Percentiles rank a stretch among this genome's conserved stretches.
These are phyloP conservation scores for Microtus oregoni DNA, from an alignment of 2,113 vertebrate genomes.

Conservation along the genomic window DNA sequence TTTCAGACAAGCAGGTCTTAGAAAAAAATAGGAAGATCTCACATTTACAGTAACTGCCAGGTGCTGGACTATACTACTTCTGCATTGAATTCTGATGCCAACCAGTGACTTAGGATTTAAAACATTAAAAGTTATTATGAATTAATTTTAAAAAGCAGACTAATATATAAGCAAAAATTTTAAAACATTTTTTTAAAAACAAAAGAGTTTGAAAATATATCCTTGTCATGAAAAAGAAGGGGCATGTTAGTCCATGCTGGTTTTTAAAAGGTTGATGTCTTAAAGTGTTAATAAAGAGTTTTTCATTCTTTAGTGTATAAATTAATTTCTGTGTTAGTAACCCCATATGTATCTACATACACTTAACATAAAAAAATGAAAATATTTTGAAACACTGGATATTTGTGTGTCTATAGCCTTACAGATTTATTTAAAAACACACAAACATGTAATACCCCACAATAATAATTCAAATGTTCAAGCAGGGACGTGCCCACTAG, in stretches of 20 bases:
- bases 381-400: not conserved
- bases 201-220: not conserved
- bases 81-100: slow-evolving; percentile 16
- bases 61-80: not conserved
- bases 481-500: not conserved
- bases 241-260: not conserved
- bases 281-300: not conserved
- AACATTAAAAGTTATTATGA: not conserved
- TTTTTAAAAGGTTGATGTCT: slow-evolving; percentile 3
- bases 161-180: not conserved
- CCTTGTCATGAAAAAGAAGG: not conserved
- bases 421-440: not conserved
- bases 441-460: not conserved
- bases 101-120: not conserved
- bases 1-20: not conserved
- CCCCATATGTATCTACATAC: not conserved
- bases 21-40: slow-evolving; percentile 18
- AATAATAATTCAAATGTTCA: not conserved
- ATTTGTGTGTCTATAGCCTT: not conserved
- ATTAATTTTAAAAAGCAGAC: no score
- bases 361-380: not conserved
- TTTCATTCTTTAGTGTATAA: not conserved
- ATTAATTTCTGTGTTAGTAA: slow-evolving; percentile 36
- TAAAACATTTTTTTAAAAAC: slow-evolving; percentile 19
- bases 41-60: not conserved